Percentiles rank a stretch among this genome's conserved stretches.
Evolutionary conservation across 2,888 invertebrate species (phyloP).

Genomic region (Drosophila cracens): DNA sequence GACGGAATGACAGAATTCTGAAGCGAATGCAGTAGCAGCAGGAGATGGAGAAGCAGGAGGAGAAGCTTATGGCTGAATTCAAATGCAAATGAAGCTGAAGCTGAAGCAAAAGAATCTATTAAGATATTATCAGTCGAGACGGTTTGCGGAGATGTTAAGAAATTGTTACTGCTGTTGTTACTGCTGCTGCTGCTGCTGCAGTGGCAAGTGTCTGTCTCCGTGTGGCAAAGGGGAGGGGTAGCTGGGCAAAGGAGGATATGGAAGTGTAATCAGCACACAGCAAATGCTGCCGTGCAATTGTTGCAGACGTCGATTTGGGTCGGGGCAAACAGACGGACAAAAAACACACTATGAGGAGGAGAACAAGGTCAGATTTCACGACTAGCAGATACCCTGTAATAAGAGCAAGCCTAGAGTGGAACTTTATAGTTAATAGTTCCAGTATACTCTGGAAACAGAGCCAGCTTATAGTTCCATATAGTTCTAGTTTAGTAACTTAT

Average conservation of each 20-base stretch:
- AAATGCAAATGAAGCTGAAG: slow-evolving; percentile 73
- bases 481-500: neutral
- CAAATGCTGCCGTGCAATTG: slow-evolving; percentile 63
- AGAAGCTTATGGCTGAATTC: slow-evolving; percentile 47
- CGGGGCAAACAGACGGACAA: slow-evolving; percentile 53
- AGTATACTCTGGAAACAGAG: too few species aligned
- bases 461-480: neutral
- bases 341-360: slow-evolving; percentile 10
- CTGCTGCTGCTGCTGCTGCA: neutral
- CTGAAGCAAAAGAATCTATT: slow-evolving; percentile 74
- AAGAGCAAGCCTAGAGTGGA: neutral
- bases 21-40: slow-evolving; percentile 20
- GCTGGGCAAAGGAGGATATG: neutral
- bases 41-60: slow-evolving; percentile 22
- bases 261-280: slow-evolving; percentile 60
- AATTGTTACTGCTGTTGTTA: slow-evolving; percentile 34
- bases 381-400: neutral
- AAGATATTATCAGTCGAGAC: slow-evolving; percentile 72
- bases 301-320: slow-evolving; percentile 74
- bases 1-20: slow-evolving; percentile 50
- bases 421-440: neutral
- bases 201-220: neutral
- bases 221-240: neutral
- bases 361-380: neutral
- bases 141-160: slow-evolving; percentile 24